Percentiles rank a stretch among this genome's conserved stretches.
These are phyloP conservation scores for Buphagus erythrorhynchus DNA, from an alignment of 2,797 vertebrate species.

Conservation along the genomic window DNA sequence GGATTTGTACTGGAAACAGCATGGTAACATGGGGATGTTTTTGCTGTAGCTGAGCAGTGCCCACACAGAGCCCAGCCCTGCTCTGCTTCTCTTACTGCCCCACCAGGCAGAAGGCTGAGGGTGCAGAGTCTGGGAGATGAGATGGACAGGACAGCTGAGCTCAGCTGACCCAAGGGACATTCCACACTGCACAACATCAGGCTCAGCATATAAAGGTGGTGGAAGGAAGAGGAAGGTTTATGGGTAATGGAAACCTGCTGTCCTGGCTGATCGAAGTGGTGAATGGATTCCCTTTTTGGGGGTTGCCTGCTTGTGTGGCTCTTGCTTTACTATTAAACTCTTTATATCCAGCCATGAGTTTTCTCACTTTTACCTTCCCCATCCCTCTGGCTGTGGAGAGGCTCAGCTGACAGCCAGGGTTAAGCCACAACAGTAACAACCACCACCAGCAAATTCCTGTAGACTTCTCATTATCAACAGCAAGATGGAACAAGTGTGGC, in stretches of 20 bases:
- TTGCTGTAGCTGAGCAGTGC: not conserved
- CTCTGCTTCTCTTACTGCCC: not conserved
- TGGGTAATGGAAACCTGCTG: not conserved
- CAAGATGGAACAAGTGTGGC: not conserved
- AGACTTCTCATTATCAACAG: not conserved
- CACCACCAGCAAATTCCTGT: not conserved
- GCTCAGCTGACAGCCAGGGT: not conserved
- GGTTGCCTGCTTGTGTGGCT: not conserved
- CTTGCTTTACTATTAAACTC: not conserved
- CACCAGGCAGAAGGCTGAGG: not conserved
- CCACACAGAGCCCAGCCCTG: not conserved
- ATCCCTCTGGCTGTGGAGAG: not conserved
- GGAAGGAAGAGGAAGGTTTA: not conserved
- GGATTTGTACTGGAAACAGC: not conserved
- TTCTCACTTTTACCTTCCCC: not conserved
- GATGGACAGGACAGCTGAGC: not conserved
- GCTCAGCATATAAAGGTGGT: not conserved
- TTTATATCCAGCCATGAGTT: not conserved
- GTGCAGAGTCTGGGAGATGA: not conserved
- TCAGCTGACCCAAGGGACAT: not conserved
- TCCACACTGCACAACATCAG: not conserved
- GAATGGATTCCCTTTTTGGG: not conserved
- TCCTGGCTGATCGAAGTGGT: not conserved
- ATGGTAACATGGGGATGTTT: fast-evolving
- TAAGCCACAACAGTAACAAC: not conserved